phyloP scores from a whole-genome alignment of 1,140 invertebrate genomes.

The Microvelia longipes region DNA sequence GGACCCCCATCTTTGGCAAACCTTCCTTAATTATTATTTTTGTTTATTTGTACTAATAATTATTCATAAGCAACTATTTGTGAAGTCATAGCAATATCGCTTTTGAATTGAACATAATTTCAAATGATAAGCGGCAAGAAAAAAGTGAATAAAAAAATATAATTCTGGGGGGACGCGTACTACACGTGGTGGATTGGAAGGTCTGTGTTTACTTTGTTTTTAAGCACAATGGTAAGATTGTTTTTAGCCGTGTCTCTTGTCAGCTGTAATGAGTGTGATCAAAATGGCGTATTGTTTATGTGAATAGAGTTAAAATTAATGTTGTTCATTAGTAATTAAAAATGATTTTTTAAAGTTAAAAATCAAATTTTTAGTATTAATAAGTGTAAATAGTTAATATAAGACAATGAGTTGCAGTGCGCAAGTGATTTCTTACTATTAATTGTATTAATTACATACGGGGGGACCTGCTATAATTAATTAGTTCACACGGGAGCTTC shows the following conservation, averaged over 20 bases:
- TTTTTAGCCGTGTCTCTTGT: background rate
- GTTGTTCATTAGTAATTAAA: background rate
- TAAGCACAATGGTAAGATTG: too few relatives aligned
- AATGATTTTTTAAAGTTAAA: background rate
- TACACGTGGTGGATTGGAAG: too few relatives aligned
- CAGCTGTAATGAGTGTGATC: constrained; percentile 2
- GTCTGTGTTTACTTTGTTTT: too few relatives aligned
- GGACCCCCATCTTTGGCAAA: too few relatives aligned
- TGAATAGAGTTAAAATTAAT: constrained; percentile 2
- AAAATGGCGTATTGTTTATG: constrained; percentile 4
- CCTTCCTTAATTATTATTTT: too few relatives aligned
- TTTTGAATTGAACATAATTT: too few relatives aligned
- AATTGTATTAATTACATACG: constrained; percentile 1
- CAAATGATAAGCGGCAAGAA: too few relatives aligned
- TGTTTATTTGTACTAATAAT: too few relatives aligned
- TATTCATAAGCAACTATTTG: too few relatives aligned
- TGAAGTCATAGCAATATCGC: too few relatives aligned
- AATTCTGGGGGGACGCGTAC: too few relatives aligned
- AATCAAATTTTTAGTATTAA: background rate
- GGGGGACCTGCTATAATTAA: background rate
- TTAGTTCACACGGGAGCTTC: constrained; percentile 1
- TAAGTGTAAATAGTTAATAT: background rate
- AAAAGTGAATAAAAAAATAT: too few relatives aligned
- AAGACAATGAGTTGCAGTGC: background rate
- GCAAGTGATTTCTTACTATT: background rate